A percentile compares a stretch with the other conserved stretches of the same genome.
These are phyloP conservation scores for Cochlearius cochlearius DNA, from an alignment of 2,113 vertebrate genomes.

Conservation along the genomic window DNA sequence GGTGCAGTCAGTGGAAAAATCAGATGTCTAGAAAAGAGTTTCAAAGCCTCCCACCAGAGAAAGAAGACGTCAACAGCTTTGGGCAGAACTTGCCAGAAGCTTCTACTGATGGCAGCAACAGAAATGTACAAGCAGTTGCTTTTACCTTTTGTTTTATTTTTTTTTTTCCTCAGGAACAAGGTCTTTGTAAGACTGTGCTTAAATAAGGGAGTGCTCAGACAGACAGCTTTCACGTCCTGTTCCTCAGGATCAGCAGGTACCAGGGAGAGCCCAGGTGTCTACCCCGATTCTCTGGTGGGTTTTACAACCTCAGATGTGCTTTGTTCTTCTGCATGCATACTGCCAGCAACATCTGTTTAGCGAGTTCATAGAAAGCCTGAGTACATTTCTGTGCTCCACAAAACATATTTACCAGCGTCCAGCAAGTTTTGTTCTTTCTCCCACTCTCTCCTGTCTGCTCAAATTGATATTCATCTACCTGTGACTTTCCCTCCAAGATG, in stretches of 20 bases:
- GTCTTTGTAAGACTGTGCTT: background rate
- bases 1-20: background rate
- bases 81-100: background rate
- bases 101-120: background rate
- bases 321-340: background rate
- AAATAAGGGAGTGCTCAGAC: background rate
- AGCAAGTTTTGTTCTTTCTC: background rate
- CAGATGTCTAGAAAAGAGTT: background rate
- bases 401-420: background rate
- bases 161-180: background rate
- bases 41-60: background rate
- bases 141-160: background rate
- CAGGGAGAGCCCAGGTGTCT: background rate
- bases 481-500: background rate
- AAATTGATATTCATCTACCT: background rate
- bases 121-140: background rate
- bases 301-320: background rate
- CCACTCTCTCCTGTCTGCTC: background rate
- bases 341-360: background rate
- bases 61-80: background rate
- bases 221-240: background rate
- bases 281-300: background rate
- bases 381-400: background rate
- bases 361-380: background rate
- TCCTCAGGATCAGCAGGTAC: background rate